Conservation (phyloP, 2,888 invertebrate genomes). For the Xanthostigma xanthostigma region DNA sequence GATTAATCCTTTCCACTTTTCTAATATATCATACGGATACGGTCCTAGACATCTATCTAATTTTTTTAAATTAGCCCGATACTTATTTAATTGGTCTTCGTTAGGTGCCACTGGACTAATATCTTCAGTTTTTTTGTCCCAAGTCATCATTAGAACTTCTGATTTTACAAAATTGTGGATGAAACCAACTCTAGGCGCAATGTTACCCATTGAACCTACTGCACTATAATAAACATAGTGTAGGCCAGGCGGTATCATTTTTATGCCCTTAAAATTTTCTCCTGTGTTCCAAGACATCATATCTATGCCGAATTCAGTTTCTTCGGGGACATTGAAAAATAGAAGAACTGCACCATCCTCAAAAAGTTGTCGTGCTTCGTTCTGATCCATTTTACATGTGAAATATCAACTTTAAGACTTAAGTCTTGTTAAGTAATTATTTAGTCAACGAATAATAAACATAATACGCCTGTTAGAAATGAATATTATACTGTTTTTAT, state of each 20-base stretch:
- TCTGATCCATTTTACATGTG: constrained; percentile 48
- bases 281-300: constrained; percentile 80
- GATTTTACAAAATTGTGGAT: constrained; percentile 64
- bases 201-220: constrained; percentile 44
- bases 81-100: constrained; percentile 46
- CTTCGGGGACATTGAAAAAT: constrained; percentile 72
- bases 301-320: constrained; percentile 96
- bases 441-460: too few species aligned
- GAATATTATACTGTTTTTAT: too few species aligned
- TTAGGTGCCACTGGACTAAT: constrained; percentile 46
- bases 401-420: too few species aligned
- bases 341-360: constrained; percentile 71
- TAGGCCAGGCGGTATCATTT: constrained; percentile 96
- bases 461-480: too few species aligned
- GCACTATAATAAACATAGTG: constrained; percentile 86
- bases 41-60: constrained; percentile 71
- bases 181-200: constrained; percentile 54
- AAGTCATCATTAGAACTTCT: constrained; percentile 76
- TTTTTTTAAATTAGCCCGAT: constrained; percentile 52
- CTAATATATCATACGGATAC: constrained; percentile 81
- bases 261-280: constrained; percentile 84
- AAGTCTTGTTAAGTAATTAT: too few species aligned
- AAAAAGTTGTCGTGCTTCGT: constrained; percentile 58
- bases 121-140: constrained; percentile 69
- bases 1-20: constrained; percentile 70